Evolutionary conservation across 2,888 invertebrate genomes (phyloP).

Genomic region (Hemistola chrysoprasaria): DNA sequence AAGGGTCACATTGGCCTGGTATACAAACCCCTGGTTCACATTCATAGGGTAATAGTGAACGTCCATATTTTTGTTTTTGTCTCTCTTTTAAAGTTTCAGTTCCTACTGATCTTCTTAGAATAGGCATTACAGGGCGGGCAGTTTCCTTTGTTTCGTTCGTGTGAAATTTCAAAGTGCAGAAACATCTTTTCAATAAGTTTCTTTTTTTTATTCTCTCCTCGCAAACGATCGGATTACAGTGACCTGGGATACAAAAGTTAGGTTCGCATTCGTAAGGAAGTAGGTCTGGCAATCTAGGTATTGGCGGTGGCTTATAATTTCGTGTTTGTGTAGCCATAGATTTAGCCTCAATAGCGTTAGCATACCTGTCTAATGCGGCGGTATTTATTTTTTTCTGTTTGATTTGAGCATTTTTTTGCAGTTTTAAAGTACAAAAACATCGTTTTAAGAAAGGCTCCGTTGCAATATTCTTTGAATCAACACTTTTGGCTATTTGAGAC

Average conservation of each 20-base stretch:
- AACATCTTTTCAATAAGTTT: constrained; percentile 19
- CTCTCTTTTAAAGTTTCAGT: constrained; percentile 5
- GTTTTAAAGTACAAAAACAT: constrained; percentile 17
- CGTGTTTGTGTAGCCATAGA: constrained; percentile 1
- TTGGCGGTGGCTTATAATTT: background rate
- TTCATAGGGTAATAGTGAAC: constrained; percentile 31
- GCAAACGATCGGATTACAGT: constrained; percentile 28
- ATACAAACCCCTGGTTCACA: constrained; percentile 39
- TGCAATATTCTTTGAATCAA: background rate
- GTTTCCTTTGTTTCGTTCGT: constrained; percentile 13
- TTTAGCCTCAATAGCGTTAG: background rate
- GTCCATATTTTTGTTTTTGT: background rate
- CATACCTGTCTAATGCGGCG: too few species aligned
- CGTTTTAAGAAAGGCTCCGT: constrained; percentile 7
- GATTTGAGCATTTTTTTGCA: constrained; percentile 1
- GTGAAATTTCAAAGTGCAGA: constrained; percentile 21
- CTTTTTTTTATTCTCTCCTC: constrained; percentile 19
- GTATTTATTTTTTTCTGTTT: too few species aligned
- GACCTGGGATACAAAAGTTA: constrained; percentile 25
- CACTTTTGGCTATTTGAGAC: background rate
- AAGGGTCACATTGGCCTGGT: constrained; percentile 37
- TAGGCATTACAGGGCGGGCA: constrained; percentile 3
- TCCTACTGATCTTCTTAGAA: constrained; percentile 6
- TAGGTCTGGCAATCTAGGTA: constrained; percentile 4
- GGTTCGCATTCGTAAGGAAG: constrained; percentile 22